Evolutionary conservation across 2,113 vertebrate genomes (phyloP).

Genomic region (Laterallus jamaicensis): DNA sequence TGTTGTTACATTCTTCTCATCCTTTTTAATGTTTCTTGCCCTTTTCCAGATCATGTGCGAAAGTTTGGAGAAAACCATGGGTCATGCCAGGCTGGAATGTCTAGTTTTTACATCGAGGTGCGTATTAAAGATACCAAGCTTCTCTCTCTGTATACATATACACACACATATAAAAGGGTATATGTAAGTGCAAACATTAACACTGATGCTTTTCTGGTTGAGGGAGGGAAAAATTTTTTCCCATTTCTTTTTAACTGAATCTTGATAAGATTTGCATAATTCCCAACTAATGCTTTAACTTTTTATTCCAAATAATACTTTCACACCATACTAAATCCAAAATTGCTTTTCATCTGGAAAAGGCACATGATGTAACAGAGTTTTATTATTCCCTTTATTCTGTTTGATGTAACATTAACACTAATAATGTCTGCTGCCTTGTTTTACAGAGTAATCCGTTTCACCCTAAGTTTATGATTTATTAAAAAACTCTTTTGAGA

Average conservation of each 20-base stretch:
- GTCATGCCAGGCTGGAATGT: constrained; percentile 87
- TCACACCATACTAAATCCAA: neutral
- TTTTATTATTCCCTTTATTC: neutral
- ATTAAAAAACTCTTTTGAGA: neutral
- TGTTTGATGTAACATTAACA: neutral
- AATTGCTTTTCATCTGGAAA: constrained; percentile 6
- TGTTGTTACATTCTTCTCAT: neutral
- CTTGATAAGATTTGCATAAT: neutral
- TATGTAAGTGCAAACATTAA: neutral
- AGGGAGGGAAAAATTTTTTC: neutral
- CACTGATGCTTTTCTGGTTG: neutral
- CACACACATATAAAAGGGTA: neutral
- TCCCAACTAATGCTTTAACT: neutral
- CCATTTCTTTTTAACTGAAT: neutral
- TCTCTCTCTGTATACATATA: neutral
- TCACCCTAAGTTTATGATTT: neutral
- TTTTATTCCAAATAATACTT: neutral
- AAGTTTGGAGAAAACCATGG: constrained; percentile 79
- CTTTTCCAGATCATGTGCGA: constrained; percentile 70
- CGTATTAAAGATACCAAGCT: neutral
- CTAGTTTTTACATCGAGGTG: constrained; percentile 83
- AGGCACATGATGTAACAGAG: neutral
- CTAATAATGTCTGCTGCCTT: neutral
- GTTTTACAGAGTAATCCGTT: neutral
- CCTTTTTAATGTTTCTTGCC: constrained; percentile 10